A percentile compares a stretch with the other conserved stretches of the same genome.
phyloP scores from a whole-genome alignment of 1,140 invertebrate genomes.

The Dolichoris vasculosae region DNA sequence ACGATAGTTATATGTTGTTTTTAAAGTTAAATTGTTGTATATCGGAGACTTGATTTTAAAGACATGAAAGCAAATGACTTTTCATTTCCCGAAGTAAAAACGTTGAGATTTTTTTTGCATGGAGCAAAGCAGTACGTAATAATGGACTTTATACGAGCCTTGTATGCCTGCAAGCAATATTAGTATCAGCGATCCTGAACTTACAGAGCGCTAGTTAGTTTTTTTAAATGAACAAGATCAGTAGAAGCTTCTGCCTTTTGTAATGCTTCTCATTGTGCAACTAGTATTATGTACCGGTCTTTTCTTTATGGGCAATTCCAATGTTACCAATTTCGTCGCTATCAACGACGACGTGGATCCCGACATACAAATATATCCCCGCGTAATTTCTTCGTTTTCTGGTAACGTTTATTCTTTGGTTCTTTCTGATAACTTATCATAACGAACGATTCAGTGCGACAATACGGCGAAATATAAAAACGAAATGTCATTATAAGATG shows the following conservation, averaged over 20 bases:
- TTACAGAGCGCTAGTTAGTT: slow-evolving; percentile 42
- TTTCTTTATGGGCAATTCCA: slow-evolving; percentile 67
- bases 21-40: not conserved
- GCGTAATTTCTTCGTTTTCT: not conserved
- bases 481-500: no score
- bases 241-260: not conserved
- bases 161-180: not conserved
- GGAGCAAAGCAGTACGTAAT: no score
- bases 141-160: no score
- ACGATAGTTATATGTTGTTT: not conserved
- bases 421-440: not conserved
- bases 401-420: not conserved
- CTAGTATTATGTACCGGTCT: slow-evolving; percentile 61
- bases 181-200: slow-evolving; percentile 27
- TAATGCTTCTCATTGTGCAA: not conserved
- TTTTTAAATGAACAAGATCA: slow-evolving; percentile 36
- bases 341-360: no score
- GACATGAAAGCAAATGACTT: not conserved
- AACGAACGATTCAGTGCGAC: no score
- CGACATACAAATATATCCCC: not conserved
- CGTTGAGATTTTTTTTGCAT: no score
- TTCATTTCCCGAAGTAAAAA: no score
- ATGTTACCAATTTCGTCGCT: no score
- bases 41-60: not conserved
- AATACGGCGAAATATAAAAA: no score